These are phyloP conservation scores for Notiomystis cincta DNA, from an alignment of 2,113 vertebrate species.

Conservation along the genomic window DNA sequence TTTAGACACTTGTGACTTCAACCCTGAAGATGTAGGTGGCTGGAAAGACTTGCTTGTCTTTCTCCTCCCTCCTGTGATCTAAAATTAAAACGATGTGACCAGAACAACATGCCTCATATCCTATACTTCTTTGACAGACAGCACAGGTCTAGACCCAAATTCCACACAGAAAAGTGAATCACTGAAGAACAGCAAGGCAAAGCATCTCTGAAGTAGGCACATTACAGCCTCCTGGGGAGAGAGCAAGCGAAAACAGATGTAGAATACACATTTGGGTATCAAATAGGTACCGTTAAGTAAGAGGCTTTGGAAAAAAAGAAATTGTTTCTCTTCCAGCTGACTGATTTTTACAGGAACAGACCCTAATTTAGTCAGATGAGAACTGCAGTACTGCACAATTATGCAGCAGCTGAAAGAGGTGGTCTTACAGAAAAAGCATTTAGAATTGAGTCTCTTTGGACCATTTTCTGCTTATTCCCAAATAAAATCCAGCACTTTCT, in stretches of 20 bases:
- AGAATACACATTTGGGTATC: background rate
- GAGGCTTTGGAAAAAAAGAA: background rate
- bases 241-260: background rate
- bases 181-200: background rate
- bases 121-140: background rate
- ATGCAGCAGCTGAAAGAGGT: background rate
- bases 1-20: slow-evolving; percentile 28
- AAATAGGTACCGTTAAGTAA: background rate
- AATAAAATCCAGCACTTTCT: background rate
- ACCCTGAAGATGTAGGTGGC: slow-evolving; percentile 24
- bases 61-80: background rate
- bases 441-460: background rate
- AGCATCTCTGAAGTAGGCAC: background rate
- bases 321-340: background rate
- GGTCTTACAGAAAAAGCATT: background rate
- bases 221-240: background rate
- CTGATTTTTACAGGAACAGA: background rate
- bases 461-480: background rate
- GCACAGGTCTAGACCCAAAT: slow-evolving; percentile 48
- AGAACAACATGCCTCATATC: slow-evolving; percentile 15
- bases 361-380: background rate
- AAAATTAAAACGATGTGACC: slow-evolving; percentile 50
- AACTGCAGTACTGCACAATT: background rate
- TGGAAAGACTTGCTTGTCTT: slow-evolving; percentile 28
- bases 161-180: background rate